Conservation (phyloP, 1,140 invertebrate genomes). For the Pseudomyrmex flavicornis region DNA sequence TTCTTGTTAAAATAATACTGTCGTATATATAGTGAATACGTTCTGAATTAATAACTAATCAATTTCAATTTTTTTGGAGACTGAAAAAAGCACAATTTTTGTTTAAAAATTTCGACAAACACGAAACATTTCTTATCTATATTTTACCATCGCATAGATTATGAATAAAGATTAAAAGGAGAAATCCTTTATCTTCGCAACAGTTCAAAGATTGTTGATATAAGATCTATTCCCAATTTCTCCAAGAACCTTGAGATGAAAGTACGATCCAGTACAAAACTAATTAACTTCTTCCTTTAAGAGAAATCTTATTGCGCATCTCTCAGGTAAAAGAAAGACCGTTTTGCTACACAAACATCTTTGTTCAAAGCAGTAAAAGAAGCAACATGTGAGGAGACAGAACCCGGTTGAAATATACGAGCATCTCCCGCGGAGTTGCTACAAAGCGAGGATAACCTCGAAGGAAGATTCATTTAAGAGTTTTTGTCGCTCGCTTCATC, state of each 20-base stretch:
- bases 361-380: constrained; percentile 2
- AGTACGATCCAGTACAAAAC: not conserved
- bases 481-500: constrained; percentile 43
- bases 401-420: constrained; percentile 24
- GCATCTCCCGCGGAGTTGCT: constrained; percentile 17
- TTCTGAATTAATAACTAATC: not conserved
- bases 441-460: constrained; percentile 32
- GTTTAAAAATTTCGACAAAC: not conserved
- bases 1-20: too few relatives aligned
- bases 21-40: too few relatives aligned
- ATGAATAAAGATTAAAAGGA: not conserved
- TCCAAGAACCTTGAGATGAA: not conserved
- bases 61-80: not conserved
- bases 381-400: not conserved
- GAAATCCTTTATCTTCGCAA: not conserved
- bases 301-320: not conserved
- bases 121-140: not conserved
- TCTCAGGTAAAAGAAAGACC: not conserved
- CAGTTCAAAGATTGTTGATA: not conserved
- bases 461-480: constrained; percentile 52
- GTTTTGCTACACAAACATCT: constrained; percentile 7
- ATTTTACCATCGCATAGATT: not conserved
- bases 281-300: constrained; percentile 22
- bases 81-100: not conserved
- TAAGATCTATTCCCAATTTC: not conserved